These are phyloP conservation scores for Nesidiocoris tenuis DNA, from an alignment of 2,888 invertebrate genomes.

Conservation along the genomic window DNA sequence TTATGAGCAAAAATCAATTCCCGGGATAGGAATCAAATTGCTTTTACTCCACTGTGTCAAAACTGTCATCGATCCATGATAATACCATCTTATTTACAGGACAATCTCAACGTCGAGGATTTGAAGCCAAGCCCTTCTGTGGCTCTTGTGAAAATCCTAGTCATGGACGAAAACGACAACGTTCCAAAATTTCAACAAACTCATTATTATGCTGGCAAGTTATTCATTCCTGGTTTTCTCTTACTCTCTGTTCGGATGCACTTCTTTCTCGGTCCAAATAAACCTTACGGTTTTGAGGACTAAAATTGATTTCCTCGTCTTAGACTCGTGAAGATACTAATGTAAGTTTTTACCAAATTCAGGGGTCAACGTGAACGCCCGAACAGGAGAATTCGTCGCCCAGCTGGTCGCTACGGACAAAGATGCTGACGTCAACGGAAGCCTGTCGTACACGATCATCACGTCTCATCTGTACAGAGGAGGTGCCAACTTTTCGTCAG, in stretches of 20 bases:
- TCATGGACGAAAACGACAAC: conserved; percentile 84
- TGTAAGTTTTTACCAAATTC: conserved; percentile 52
- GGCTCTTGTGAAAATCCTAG: conserved; percentile 68
- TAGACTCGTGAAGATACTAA: neutral
- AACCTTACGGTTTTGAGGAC: too few species aligned
- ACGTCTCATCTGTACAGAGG: conserved; percentile 75
- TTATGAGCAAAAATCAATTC: too few species aligned
- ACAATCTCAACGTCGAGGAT: conserved; percentile 45
- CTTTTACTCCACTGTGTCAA: too few species aligned
- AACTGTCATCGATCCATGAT: too few species aligned
- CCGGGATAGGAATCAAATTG: too few species aligned
- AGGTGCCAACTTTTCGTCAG: conserved; percentile 68
- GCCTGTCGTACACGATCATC: conserved; percentile 75
- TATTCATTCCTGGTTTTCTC: neutral
- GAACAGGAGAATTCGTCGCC: conserved; percentile 71
- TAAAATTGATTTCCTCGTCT: too few species aligned
- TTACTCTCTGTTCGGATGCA: too few species aligned
- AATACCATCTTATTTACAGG: too few species aligned
- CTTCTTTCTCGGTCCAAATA: too few species aligned
- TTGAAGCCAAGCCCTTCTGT: conserved; percentile 58
- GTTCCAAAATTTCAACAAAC: conserved; percentile 69
- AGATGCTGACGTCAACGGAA: conserved; percentile 81
- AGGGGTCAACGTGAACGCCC: conserved; percentile 75
- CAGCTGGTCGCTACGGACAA: conserved; percentile 78
- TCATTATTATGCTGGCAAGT: conserved; percentile 66